Evolutionary conservation across 2,888 invertebrate species (phyloP), one percentile per base, ranked within the genome.

Genomic region (Kuschelorhynchus macadamiae): DNA sequence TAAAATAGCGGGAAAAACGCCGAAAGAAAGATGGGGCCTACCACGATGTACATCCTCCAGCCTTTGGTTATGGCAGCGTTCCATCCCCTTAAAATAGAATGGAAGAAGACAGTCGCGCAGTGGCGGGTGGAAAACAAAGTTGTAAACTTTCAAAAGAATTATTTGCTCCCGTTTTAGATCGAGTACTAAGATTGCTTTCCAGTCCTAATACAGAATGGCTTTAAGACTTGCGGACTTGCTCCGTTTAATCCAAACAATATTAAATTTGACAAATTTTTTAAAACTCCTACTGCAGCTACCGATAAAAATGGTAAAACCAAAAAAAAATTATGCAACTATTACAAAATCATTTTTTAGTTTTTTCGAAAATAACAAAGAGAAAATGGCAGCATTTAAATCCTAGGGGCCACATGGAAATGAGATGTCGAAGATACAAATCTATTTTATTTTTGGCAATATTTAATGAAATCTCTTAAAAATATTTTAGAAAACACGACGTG

Each of bases 91-190:
- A 44, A 44, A 44, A 44, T 44, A 16, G 44, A 12, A 44, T 44
- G 44, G 16, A 44, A 44, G 20, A 44, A 44, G 44, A 44, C 44
- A 44, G 44, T 44, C n/a, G n/a, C n/a, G n/a, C n/a, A n/a, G n/a
- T n/a, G n/a, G n/a, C n/a, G n/a, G n/a, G n/a, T n/a, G n/a, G n/a
- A n/a, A n/a, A n/a, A n/a, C n/a, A n/a, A n/a, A n/a, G n/a, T n/a
- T 44, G 8, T 3, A 44, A 44, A 20, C 44, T 44, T 16, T 44
- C 44, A 17, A 44, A 16, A 16, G 44, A 44, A 44, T 4, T 49
- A 49, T 49, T 49, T 25, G 50, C 50, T 4, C 50, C 25, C 30
- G 50, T 49, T 49, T 49, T 49, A 49, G 50, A 49, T 21, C 50
- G 30, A 30, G 20, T 49, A 30, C 50, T 49, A 7, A 49, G 50